phyloP scores from a whole-genome alignment of 2,113 vertebrate genomes.

The Gasterosteus nipponicus region DNA sequence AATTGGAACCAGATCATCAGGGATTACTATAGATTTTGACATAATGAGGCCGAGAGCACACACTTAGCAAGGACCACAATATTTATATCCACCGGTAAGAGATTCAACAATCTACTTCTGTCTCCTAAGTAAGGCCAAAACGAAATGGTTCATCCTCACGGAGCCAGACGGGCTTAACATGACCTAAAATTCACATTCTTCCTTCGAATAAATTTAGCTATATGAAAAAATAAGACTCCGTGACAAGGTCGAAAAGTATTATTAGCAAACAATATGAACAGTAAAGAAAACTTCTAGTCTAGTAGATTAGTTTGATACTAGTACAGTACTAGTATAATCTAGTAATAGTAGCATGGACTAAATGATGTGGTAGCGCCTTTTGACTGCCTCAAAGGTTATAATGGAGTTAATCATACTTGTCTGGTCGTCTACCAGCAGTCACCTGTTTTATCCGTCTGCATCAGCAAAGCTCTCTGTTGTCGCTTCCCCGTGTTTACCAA shows the following conservation, averaged over 20 bases:
- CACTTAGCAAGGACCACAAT: not conserved
- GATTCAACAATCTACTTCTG: not conserved
- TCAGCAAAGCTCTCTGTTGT: slow-evolving; percentile 20
- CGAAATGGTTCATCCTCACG: not conserved
- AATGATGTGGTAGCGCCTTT: not conserved
- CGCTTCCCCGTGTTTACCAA: slow-evolving; percentile 44
- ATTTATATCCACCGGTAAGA: not conserved
- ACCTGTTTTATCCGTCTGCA: slow-evolving; percentile 46
- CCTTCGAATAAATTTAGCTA: not conserved
- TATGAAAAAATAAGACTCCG: not conserved
- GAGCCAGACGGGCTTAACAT: not conserved
- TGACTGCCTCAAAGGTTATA: not conserved
- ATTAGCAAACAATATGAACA: not conserved
- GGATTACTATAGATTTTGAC: not conserved
- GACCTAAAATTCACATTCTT: not conserved
- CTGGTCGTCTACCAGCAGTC: slow-evolving; percentile 22
- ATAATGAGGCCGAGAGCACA: not conserved
- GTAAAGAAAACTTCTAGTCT: not conserved
- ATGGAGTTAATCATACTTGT: slow-evolving; percentile 16
- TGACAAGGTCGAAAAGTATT: not conserved
- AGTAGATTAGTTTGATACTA: not conserved
- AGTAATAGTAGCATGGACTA: too few relatives aligned
- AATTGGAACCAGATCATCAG: not conserved
- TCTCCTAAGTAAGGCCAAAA: not conserved
- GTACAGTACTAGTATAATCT: not conserved